Evolutionary conservation across 1,140 invertebrate species (phyloP).

Genomic region (Aphelinus atriplicis): DNA sequence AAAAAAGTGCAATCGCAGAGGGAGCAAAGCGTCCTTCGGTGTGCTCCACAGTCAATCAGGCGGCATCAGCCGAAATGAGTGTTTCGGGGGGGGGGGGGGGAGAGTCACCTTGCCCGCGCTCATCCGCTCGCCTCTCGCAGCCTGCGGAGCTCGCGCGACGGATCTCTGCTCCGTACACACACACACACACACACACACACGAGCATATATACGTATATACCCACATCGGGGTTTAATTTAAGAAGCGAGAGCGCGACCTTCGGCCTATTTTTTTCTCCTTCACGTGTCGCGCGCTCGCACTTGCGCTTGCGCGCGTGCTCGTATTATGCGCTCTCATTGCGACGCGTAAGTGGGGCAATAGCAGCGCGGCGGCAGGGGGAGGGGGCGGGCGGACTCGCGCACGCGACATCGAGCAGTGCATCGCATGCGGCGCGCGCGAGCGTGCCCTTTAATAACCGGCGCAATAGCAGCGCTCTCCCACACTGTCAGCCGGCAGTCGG

Average conservation of each 20-base stretch:
- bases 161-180: too few species aligned
- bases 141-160: too few species aligned
- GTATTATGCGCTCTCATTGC: conserved; percentile 10
- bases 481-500: too few species aligned
- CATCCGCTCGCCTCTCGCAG: too few species aligned
- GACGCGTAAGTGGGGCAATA: conserved; percentile 36
- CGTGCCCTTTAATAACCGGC: conserved; percentile 30
- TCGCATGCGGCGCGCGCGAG: not conserved
- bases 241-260: conserved; percentile 24
- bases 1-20: too few species aligned
- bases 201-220: too few species aligned
- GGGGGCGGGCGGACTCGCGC: not conserved
- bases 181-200: too few species aligned
- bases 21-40: too few species aligned
- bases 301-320: not conserved
- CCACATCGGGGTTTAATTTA: conserved; percentile 1
- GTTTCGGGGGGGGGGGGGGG: too few species aligned
- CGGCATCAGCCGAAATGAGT: too few species aligned
- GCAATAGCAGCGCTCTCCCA: conserved; percentile 30
- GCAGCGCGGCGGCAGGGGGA: not conserved
- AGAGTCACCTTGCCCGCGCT: too few species aligned
- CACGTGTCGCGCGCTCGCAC: not conserved
- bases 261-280: conserved; percentile 27
- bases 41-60: too few species aligned
- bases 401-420: not conserved